Evolutionary conservation across 2,113 vertebrate genomes (phyloP).

Genomic region (Poecile atricapillus): DNA sequence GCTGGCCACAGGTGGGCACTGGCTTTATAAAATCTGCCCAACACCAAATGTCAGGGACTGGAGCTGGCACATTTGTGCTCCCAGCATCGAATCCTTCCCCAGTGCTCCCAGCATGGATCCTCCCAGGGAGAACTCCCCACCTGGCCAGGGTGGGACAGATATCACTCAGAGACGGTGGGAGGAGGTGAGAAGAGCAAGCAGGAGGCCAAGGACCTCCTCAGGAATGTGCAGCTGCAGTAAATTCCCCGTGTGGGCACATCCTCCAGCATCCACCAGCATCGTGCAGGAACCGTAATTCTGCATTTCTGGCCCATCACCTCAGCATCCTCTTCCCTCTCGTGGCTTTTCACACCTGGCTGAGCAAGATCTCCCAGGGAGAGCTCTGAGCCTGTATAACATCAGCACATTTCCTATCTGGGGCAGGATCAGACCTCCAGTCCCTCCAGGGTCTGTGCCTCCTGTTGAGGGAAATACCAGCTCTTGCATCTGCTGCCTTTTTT

Average conservation of each 20-base stretch:
- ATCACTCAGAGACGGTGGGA: neutral
- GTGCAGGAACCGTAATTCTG: neutral
- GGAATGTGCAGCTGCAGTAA: fast-evolving
- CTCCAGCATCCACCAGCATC: fast-evolving
- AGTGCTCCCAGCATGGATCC: fast-evolving
- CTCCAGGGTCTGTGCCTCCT: neutral
- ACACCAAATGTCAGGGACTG: neutral
- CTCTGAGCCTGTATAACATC: neutral
- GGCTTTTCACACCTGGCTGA: neutral
- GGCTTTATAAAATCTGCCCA: neutral
- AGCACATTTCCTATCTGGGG: fast-evolving
- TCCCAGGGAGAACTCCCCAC: neutral
- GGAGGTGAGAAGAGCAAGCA: neutral
- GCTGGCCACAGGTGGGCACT: neutral
- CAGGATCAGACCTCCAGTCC: neutral
- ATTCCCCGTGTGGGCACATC: neutral
- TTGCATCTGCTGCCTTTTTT: neutral
- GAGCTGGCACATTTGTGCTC: neutral
- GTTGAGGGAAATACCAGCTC: neutral
- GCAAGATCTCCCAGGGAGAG: neutral
- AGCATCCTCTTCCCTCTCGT: neutral
- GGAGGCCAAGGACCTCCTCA: neutral
- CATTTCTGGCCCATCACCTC: neutral
- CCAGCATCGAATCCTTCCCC: fast-evolving
- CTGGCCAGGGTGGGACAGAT: fast-evolving